phyloP scores from a whole-genome alignment of 2,113 vertebrate species.

The Nymphicus hollandicus region DNA sequence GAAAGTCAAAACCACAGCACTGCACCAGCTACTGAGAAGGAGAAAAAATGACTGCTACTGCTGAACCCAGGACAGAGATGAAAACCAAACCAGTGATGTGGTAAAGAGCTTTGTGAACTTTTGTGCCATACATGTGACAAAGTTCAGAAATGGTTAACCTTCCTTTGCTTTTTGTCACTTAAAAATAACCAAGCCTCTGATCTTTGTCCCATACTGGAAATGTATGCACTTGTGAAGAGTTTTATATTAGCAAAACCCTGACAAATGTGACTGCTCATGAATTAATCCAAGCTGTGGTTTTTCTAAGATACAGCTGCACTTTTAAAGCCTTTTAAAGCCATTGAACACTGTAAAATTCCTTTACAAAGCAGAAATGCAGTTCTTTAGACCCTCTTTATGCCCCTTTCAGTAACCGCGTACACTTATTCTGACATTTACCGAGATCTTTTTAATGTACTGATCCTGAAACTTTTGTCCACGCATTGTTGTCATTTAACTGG shows the following conservation, averaged over 20 bases:
- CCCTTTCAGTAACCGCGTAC: neutral
- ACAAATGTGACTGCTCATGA: neutral
- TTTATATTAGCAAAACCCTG: neutral
- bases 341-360: neutral
- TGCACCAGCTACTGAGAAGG: too few species aligned
- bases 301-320: neutral
- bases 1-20: too few species aligned
- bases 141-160: neutral
- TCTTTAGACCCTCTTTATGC: neutral
- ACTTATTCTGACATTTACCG: neutral
- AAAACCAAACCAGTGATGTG: neutral
- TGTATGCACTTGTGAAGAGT: neutral
- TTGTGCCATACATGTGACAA: rapidly evolving
- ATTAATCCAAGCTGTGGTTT: neutral
- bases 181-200: neutral
- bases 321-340: neutral
- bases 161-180: neutral
- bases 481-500: neutral
- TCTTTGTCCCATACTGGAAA: neutral
- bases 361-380: neutral
- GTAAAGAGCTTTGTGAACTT: neutral
- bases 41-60: too few species aligned
- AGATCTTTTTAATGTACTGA: neutral
- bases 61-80: neutral
- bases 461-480: neutral